Base-by-base conservation (phyloP, 2,113 vertebrate genomes). In the Gymnocephalus cernua region DNA sequence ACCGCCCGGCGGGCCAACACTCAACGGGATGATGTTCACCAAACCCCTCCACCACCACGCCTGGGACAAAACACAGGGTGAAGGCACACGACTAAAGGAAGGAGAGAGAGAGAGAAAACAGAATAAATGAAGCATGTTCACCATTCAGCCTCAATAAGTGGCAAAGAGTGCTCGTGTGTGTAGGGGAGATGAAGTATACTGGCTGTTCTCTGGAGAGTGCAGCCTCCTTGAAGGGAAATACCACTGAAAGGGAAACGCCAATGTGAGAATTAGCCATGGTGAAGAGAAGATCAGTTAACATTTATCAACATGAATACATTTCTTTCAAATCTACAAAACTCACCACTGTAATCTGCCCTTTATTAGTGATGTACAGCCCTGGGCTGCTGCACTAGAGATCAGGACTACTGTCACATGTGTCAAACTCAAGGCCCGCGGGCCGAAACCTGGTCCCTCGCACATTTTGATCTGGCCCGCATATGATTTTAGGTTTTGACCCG, bases 21-120 rank as follows among this genome's bases (percentile, higher is more conserved):
- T 72, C 44, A 50, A 35, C 32, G 65, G 50, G 29, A 59, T 56
- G 38, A 86, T 62, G 68, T 87, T 90, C 86, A 80, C 80, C 32
- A 62, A 65, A 80, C 21, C 67, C 21, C 32, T 79, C 41, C 61
- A 54, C 59, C 29, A 41, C 59, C 66, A 41, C 21, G 16, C 38
- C 14, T 8, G n/a, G 54, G 8, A 45, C 48, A 45, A 70, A 86
- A 44, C 32, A 54, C 51, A 32, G 14, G 23, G 25, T 61, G 45
- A 58, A 45, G 47, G 45, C 4, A 2, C 18, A 38, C 1, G 3
- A 35, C 38, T 41, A 57, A 45, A 32, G 6, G 18, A 13, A 13
- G 38, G 63, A 65, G 44, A 78, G 65, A 63, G 32, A 7, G 66
- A 59, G 62, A n/a, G 71, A 72, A 65, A 75, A 75, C 80, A 58